Evolutionary conservation across 2,113 vertebrate genomes (phyloP).

Genomic region (Tragelaphus buxtoni): DNA sequence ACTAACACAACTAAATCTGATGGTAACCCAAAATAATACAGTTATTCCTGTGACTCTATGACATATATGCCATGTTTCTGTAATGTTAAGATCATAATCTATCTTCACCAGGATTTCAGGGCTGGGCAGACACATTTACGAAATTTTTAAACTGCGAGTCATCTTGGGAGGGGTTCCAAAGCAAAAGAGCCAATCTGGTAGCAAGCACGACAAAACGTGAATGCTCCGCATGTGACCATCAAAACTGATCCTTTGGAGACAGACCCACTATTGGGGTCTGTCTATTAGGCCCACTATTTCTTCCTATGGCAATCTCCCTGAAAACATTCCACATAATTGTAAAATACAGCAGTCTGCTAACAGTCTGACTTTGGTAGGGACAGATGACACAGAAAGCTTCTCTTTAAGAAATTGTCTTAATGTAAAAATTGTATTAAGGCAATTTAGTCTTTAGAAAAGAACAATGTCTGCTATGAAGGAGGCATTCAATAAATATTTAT

Average conservation of each 20-base stretch:
- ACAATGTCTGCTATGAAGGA: neutral
- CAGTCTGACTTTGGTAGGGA: neutral
- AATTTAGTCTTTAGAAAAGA: neutral
- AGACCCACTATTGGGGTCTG: too few relatives aligned
- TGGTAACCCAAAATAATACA: neutral
- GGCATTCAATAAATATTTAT: neutral
- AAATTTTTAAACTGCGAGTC: neutral
- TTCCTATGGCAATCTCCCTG: neutral
- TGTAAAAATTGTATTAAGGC: neutral
- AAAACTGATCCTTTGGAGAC: neutral
- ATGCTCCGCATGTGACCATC: neutral
- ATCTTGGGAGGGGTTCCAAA: neutral
- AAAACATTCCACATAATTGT: neutral
- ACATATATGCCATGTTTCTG: neutral
- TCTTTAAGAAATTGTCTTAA: neutral
- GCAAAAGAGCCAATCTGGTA: neutral
- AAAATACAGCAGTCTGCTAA: neutral
- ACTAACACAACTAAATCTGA: neutral
- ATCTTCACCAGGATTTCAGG: neutral
- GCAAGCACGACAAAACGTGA: neutral
- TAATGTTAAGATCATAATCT: neutral
- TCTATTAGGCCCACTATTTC: neutral
- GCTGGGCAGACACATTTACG: neutral
- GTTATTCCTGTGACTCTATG: neutral
- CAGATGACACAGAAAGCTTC: neutral